Base-by-base conservation (phyloP, 2,113 vertebrate species). In the Empidonax traillii region DNA sequence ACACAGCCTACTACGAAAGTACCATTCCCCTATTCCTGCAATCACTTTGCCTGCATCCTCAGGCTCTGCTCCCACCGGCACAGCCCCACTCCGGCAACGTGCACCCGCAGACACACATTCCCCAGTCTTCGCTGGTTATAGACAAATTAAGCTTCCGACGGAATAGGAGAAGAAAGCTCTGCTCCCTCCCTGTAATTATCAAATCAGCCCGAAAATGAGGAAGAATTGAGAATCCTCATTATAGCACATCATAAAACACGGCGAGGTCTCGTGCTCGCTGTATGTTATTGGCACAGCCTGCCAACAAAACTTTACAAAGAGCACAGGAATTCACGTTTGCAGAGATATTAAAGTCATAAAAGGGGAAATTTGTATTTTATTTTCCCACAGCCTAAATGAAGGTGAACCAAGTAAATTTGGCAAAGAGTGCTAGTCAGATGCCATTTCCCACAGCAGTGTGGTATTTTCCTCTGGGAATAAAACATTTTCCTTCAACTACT, bases 381-480 rank as follows among this genome's bases (percentile, higher is more conserved):
- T 98, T 98, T 98, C 98, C 98, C 98, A 98, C 98, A 97, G 96
- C 90, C 97, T 94, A 97, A 97, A 97, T 97, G 96, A 98, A 98
- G 96, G 95, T 97, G 97, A 96, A 97, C 97, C 97, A 96, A 95
- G 96, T 83, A 95, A 97, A 98, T 97, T 83, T 98, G 97, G 98
- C 98, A 98, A 97, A 96, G 82, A 94, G 76, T 33, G 39, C 97
- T 96, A 87, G 88, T 96, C 96, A 97, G 95, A 95, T 97, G 96
- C 94, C 96, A 97, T 98, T 99, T 99, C 98, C 98, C 98, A 98
- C 98, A 98, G 98, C 97, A 98, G 98, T 68, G 90, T 97, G 90
- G 89, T 82, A 97, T 97, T 98, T 98, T 97, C 93, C 97, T 98
- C 98, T 99, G 99, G 98, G 99, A 99, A 99, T 98, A 98, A 98